Evolutionary conservation across 2,888 invertebrate genomes (phyloP).

Genomic region (Catocala nupta): DNA sequence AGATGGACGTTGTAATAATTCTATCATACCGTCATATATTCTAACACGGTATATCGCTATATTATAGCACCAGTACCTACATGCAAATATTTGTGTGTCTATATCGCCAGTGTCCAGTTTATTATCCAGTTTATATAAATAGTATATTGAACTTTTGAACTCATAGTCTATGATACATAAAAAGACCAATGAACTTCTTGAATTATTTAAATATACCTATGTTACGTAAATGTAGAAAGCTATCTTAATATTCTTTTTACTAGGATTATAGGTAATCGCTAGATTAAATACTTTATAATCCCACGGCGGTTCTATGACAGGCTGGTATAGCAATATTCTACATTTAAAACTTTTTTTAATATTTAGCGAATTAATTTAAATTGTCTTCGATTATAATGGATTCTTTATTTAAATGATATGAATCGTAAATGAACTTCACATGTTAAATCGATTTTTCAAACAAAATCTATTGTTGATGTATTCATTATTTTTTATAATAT

Average conservation of each 20-base stretch:
- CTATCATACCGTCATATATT: too few species aligned
- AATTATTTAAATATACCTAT: slow-evolving; percentile 38
- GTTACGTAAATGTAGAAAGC: slow-evolving; percentile 42
- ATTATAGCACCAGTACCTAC: neutral
- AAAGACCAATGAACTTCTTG: slow-evolving; percentile 48
- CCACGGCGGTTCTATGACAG: neutral
- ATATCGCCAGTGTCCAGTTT: slow-evolving; percentile 33
- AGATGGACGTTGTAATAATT: too few species aligned
- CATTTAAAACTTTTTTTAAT: neutral
- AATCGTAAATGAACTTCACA: too few species aligned
- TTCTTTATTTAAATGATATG: too few species aligned
- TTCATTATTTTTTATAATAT: too few species aligned
- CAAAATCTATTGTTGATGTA: too few species aligned
- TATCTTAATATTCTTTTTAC: neutral
- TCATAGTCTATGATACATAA: slow-evolving; percentile 45
- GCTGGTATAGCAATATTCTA: neutral
- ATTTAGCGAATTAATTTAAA: too few species aligned
- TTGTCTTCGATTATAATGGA: too few species aligned
- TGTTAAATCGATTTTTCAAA: too few species aligned
- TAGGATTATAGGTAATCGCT: neutral
- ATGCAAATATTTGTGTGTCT: neutral
- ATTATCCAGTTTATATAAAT: slow-evolving; percentile 46
- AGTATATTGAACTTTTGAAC: slow-evolving; percentile 52
- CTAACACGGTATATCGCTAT: neutral
- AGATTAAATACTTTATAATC: neutral